Evolutionary conservation across 1,140 invertebrate species (phyloP), one percentile per base, ranked within the genome.

Genomic region (Sipha flava): DNA sequence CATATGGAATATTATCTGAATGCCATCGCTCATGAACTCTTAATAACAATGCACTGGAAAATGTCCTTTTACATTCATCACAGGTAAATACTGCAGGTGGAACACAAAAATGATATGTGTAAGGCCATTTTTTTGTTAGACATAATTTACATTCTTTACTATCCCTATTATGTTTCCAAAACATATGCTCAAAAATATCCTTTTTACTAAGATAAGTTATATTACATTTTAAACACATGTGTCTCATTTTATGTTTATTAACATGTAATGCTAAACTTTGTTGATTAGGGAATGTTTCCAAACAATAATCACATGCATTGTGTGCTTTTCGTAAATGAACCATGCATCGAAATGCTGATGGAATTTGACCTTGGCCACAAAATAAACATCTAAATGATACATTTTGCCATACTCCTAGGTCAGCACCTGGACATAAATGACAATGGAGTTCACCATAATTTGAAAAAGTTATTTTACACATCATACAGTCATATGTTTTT

Each of bases 141-240:
- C 94, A 95, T 83, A 89, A 90, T 85, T 94, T 94, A 84, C 94
- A 95, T 5, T 91, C 85, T 2, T 93, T 90, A 86, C 93, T 94
- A 84, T 95, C 93, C 5, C 93, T 95, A 16, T 93, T 93, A 85
- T 95, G 93, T 84, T 95, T 95, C 94, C 93, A 95, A 84, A 94
- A 94, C 49, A 95, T 85, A 87, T 95, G 93, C 83, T 93, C 93
- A 45, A 91, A 93, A 68, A 95, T 94, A 83, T 94, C 93, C 49
- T 91, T 91, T 85, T 94, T 94, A 85, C 94, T 94, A 72, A 92
- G 88, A 84, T 95, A 95, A 5, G 93, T 90, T 81, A 95, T 93
- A 31, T 91, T 91, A 85, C 93, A 95, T 49, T 92, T 89, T 85
- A 94, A 94, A 84, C 94, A 95, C 23, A 94, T 85, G 85, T 95